Evolutionary conservation across 92 coral and sea anemone genomes (phyloP), one percentile per base, ranked within the genome.

Genomic region (Pocillopora grandis): DNA sequence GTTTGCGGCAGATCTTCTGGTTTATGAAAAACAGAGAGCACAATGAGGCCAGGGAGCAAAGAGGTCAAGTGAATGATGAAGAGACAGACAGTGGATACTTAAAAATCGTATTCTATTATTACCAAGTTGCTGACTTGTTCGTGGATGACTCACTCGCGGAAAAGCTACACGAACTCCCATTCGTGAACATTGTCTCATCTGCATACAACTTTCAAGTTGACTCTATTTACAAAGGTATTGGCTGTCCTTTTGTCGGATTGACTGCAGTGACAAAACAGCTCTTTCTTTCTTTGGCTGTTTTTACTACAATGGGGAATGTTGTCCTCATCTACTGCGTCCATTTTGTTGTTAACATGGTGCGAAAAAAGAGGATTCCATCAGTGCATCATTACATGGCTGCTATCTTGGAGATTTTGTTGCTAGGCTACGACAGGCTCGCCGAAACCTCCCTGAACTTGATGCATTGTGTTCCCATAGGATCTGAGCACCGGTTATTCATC

Each of bases 221-320:
- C 9, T 55, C 55, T 17, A 42, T 72, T 61, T 69, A 64, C 72
- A 60, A 64, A 78, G 79, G 80, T 37, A 65, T 88, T 12, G 91
- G 77, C 15, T 84, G 92, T 72, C 92, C 95, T 42, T 87, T 92
- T 79, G 84, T 87, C 12, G 95, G 92, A 20, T 27, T 92, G 27
- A 86, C 92, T 11, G 92, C 91, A 31, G 92, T 92, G 42, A 87
- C 89, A 5, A 92, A 89, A 70, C 86, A 89, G 72, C 69, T 92
- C 18, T 76, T 89, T 65, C 86, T 80, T 27, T 87, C 89, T 10
- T 16, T 84, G 11, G 75, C 75, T 33, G 95, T 92, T 31, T 83
- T 92, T 55, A 83, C 79, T 5, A 78, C 84, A 55, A 89, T 92
- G 88, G 78, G 75, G 4, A 69, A 76, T 62, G 66, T 87, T 31